These are phyloP conservation scores for Illadopsis cleaveri DNA, from an alignment of 2,113 vertebrate genomes.

Conservation along the genomic window DNA sequence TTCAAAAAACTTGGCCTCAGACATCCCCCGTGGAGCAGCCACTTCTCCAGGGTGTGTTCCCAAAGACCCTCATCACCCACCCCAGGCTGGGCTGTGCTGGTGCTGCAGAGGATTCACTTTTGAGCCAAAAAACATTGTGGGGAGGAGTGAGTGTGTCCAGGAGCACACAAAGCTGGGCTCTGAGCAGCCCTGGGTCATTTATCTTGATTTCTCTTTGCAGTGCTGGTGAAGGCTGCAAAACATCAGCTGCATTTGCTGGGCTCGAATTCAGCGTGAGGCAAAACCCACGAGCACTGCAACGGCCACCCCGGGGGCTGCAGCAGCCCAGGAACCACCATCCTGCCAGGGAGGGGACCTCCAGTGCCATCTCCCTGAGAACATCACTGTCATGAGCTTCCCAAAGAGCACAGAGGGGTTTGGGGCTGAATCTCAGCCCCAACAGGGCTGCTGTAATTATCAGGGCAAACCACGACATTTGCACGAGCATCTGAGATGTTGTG, in stretches of 20 bases:
- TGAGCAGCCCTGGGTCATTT: conserved; percentile 22
- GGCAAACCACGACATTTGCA: rapidly evolving
- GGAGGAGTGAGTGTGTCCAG: background rate
- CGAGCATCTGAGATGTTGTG: rapidly evolving
- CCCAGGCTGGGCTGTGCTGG: background rate
- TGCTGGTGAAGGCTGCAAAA: conserved; percentile 28
- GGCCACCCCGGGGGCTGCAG: background rate
- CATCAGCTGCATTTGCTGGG: background rate
- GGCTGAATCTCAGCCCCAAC: background rate
- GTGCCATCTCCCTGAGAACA: rapidly evolving
- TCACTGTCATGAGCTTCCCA: rapidly evolving
- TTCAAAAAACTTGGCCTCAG: background rate
- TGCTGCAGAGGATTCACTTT: background rate
- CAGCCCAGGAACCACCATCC: background rate
- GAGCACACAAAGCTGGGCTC: background rate
- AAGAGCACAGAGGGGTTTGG: background rate
- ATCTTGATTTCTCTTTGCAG: conserved; percentile 63
- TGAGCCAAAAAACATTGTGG: background rate
- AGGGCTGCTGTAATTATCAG: background rate
- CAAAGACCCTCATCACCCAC: background rate
- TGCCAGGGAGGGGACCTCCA: background rate
- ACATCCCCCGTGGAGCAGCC: background rate
- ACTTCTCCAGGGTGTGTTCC: too few species aligned
- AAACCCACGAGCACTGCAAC: background rate
- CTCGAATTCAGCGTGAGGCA: conserved; percentile 29